A percentile compares a stretch with the other conserved stretches of the same genome.
Conservation (phyloP, 53 echinoderm and acorn worm species). For the Luidia sarsii region DNA sequence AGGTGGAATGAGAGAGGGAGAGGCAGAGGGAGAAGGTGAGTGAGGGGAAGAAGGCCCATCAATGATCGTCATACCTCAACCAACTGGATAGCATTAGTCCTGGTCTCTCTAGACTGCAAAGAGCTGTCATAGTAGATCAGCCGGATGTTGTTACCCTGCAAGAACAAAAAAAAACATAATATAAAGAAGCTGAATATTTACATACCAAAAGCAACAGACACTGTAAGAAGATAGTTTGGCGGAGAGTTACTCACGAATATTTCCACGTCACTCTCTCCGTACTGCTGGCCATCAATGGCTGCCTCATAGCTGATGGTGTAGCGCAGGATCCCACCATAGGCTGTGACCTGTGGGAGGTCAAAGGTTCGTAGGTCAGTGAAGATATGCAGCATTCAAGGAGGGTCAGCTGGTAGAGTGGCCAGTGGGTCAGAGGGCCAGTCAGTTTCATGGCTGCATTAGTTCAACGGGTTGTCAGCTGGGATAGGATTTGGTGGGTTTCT, state of each 20-base stretch:
- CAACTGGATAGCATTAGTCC: constrained; percentile 59
- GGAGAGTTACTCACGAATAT: constrained; percentile 75
- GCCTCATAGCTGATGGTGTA: constrained; percentile 74
- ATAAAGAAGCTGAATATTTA: neutral
- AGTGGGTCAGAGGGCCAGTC: too few relatives aligned
- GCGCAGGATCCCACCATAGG: constrained; percentile 83
- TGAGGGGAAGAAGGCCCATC: neutral
- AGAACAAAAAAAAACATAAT: neutral
- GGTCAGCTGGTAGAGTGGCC: too few relatives aligned
- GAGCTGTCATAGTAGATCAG: constrained; percentile 66
- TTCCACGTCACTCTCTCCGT: constrained; percentile 73
- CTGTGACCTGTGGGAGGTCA: constrained; percentile 81
- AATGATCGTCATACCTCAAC: constrained; percentile 67
- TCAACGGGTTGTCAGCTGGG: too few relatives aligned
- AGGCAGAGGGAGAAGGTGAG: neutral
- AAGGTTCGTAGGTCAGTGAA: too few relatives aligned
- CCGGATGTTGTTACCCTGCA: constrained; percentile 91
- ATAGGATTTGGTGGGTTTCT: too few relatives aligned
- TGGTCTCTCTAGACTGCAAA: constrained; percentile 63
- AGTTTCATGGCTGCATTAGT: too few relatives aligned
- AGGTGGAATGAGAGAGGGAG: neutral
- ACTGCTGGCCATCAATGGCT: constrained; percentile 53
- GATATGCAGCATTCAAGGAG: too few relatives aligned
- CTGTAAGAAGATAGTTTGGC: too few relatives aligned
- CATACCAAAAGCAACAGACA: neutral